Evolutionary conservation across 2,888 invertebrate genomes (phyloP).

Genomic region (Eumerus sabulonum): DNA sequence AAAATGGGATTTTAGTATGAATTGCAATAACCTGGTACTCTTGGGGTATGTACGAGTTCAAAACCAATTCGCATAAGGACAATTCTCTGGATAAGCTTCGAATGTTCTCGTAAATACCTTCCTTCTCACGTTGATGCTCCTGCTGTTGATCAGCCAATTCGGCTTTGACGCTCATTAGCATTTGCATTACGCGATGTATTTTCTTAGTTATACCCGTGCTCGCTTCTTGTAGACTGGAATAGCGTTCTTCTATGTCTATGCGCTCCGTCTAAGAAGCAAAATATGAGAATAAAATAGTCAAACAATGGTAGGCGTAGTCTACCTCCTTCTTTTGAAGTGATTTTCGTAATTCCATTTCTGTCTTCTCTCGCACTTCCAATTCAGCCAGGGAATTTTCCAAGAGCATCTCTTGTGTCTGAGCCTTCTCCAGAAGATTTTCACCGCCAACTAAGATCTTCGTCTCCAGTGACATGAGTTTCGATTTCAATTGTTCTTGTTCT

Average conservation of each 20-base stretch:
- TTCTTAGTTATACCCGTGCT: conserved; percentile 95
- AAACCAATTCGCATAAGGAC: conserved; percentile 92
- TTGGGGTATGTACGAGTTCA: conserved; percentile 95
- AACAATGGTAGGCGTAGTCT: conserved; percentile 7
- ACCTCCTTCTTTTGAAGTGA: conserved; percentile 93
- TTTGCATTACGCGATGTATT: conserved; percentile 91
- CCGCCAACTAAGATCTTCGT: conserved; percentile 98
- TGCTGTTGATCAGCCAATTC: conserved; percentile 92
- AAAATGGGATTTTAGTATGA: background rate
- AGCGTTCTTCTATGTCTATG: conserved; percentile 95
- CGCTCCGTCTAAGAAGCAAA: conserved; percentile 88
- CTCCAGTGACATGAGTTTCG: conserved; percentile 93
- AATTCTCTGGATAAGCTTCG: conserved; percentile 93
- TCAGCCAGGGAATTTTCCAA: conserved; percentile 93
- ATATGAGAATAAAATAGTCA: background rate
- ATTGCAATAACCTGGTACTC: conserved; percentile 88
- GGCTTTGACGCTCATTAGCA: conserved; percentile 91
- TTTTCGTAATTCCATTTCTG: conserved; percentile 89
- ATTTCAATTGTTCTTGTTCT: conserved; percentile 90
- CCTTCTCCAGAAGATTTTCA: conserved; percentile 98
- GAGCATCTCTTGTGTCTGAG: conserved; percentile 93
- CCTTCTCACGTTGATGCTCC: conserved; percentile 98
- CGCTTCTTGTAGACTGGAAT: conserved; percentile 96
- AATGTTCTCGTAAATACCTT: conserved; percentile 95
- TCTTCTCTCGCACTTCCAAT: conserved; percentile 87